Conservation (phyloP, 37 sponge, comb jelly and placozoan genomes). For the Amphimedon queenslandica region DNA sequence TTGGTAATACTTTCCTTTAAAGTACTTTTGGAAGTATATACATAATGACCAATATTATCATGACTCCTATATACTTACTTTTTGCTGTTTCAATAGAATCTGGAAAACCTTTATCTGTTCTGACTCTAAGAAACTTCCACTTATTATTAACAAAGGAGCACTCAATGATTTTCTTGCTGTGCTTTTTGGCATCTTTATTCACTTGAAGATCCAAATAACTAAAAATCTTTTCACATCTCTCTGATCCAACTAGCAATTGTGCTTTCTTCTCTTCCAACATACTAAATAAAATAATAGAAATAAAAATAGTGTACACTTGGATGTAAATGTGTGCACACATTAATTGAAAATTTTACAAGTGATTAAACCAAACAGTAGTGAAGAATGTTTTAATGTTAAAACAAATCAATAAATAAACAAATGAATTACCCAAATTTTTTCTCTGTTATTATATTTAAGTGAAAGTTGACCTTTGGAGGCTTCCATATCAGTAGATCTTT, state of each 20-base stretch:
- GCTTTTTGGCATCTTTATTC: constrained; percentile 56
- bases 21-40: no score
- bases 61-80: constrained; percentile 62
- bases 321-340: constrained; percentile 21
- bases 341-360: constrained; percentile 10
- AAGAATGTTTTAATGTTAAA: no score
- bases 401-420: no score
- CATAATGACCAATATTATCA: no score
- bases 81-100: constrained; percentile 79
- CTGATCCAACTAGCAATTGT: background rate
- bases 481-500: constrained; percentile 91
- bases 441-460: constrained; percentile 56
- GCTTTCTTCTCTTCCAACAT: background rate
- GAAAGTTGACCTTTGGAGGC: constrained; percentile 92
- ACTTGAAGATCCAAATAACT: background rate
- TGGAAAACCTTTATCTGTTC: constrained; percentile 93
- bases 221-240: background rate
- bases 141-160: constrained; percentile 68
- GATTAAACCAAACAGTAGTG: background rate
- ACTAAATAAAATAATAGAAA: constrained; percentile 11
- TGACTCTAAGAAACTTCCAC: constrained; percentile 83
- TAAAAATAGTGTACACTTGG: background rate
- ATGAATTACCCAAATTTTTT: constrained; percentile 51
- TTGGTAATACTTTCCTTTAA: no score
- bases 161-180: constrained; percentile 89